Percentiles rank a stretch among this genome's conserved stretches.
These are phyloP conservation scores for Zaprionus nigranus DNA, from an alignment of 1,140 invertebrate genomes.

Conservation along the genomic window DNA sequence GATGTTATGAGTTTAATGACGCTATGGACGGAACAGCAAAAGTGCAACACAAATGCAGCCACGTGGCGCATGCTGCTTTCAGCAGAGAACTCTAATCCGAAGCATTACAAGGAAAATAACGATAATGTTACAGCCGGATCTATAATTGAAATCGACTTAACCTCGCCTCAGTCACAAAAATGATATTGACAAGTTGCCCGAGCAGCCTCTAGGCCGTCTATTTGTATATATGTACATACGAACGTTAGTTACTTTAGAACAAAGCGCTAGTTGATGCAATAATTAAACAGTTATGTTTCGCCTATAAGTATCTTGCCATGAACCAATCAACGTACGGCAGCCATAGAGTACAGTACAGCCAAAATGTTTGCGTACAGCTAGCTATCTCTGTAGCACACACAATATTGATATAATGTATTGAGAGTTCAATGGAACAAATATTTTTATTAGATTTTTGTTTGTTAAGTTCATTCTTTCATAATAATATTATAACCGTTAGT, in stretches of 20 bases:
- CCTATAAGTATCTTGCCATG: background rate
- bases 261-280: background rate
- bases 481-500: background rate
- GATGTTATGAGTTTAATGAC: constrained; percentile 21
- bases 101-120: constrained; percentile 13
- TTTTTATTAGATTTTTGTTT: background rate
- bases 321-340: background rate
- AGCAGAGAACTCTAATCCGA: background rate
- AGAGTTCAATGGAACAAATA: background rate
- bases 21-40: constrained; percentile 23
- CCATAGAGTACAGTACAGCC: background rate
- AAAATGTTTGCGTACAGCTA: background rate
- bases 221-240: background rate
- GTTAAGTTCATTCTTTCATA: background rate
- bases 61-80: constrained; percentile 53
- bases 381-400: background rate
- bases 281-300: background rate
- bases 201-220: background rate
- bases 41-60: background rate
- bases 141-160: constrained; percentile 67
- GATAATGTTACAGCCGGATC: constrained; percentile 22
- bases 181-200: constrained; percentile 10
- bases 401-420: background rate
- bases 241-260: background rate
- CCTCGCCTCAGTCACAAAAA: constrained; percentile 38